A percentile compares a stretch with the other conserved stretches of the same genome.
phyloP scores from a whole-genome alignment of 1,140 invertebrate species.

The Hyphantria cunea region DNA sequence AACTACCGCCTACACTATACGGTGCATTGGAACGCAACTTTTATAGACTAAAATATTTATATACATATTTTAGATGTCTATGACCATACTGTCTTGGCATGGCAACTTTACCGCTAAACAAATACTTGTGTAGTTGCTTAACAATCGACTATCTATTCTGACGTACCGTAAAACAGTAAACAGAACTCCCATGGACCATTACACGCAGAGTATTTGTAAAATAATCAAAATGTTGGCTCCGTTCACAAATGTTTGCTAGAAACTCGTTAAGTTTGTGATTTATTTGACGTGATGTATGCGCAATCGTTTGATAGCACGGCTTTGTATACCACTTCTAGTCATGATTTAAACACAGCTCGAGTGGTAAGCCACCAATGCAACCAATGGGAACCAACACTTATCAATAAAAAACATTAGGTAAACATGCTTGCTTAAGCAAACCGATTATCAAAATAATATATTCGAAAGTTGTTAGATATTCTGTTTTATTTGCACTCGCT shows the following conservation, averaged over 20 bases:
- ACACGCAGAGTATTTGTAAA: slow-evolving; percentile 70
- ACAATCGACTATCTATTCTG: slow-evolving; percentile 53
- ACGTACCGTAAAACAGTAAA: slow-evolving; percentile 63
- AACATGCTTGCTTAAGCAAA: slow-evolving; percentile 1
- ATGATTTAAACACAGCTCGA: slow-evolving; percentile 22
- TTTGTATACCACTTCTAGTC: slow-evolving; percentile 54
- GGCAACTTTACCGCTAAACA: slow-evolving; percentile 48
- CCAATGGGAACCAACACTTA: slow-evolving; percentile 5
- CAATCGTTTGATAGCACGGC: slow-evolving; percentile 59
- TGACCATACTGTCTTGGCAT: slow-evolving; percentile 49
- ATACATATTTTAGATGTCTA: slow-evolving; percentile 65
- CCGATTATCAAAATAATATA: slow-evolving; percentile 12
- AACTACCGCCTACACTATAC: slow-evolving; percentile 40
- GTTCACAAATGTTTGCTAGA: slow-evolving; percentile 67
- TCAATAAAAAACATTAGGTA: slow-evolving; percentile 8
- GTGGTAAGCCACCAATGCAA: slow-evolving; percentile 3
- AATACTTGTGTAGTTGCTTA: slow-evolving; percentile 57
- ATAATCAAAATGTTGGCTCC: slow-evolving; percentile 62
- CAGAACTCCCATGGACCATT: slow-evolving; percentile 64
- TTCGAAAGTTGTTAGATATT: background rate
- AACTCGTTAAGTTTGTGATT: slow-evolving; percentile 69
- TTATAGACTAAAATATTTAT: slow-evolving; percentile 63
- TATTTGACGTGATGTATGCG: slow-evolving; percentile 67
- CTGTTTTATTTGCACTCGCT: background rate
- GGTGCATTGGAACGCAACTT: slow-evolving; percentile 44